Evolutionary conservation across 2,113 vertebrate species (phyloP).

Genomic region (Symphodus melops): DNA sequence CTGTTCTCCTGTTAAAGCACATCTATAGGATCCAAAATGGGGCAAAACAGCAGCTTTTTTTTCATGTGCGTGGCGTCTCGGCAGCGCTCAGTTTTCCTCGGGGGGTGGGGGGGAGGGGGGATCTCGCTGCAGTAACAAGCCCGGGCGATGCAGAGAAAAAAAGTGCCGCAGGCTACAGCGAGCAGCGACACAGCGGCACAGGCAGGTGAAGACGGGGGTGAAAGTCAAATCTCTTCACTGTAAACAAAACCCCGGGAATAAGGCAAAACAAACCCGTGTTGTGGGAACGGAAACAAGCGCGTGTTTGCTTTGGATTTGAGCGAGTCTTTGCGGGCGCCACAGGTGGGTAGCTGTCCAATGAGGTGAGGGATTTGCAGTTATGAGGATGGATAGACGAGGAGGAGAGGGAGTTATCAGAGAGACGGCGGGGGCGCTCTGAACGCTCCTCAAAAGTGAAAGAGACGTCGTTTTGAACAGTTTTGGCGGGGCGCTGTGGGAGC

Average conservation of each 20-base stretch:
- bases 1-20: conserved; percentile 14
- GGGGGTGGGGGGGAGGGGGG: conserved; percentile 1
- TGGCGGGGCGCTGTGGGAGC: background rate
- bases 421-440: background rate
- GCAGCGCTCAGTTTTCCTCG: conserved; percentile 17
- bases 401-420: conserved; percentile 22
- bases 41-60: conserved; percentile 25
- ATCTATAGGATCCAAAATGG: conserved; percentile 20
- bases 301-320: conserved; percentile 29
- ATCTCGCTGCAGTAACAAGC: conserved; percentile 35
- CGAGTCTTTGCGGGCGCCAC: conserved; percentile 26
- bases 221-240: conserved; percentile 40
- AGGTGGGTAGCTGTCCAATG: conserved; percentile 52
- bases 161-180: conserved; percentile 38
- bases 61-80: conserved; percentile 34
- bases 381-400: conserved; percentile 24
- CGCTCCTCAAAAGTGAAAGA: conserved; percentile 7
- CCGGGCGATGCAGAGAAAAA: conserved; percentile 18
- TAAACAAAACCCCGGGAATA: conserved; percentile 37
- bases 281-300: conserved; percentile 6
- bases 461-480: background rate
- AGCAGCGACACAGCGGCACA: conserved; percentile 22
- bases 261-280: conserved; percentile 8
- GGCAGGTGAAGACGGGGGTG: conserved; percentile 37
- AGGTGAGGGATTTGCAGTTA: conserved; percentile 40